Conservation (phyloP, 2,113 vertebrate genomes). For the Lonchura striata region DNA sequence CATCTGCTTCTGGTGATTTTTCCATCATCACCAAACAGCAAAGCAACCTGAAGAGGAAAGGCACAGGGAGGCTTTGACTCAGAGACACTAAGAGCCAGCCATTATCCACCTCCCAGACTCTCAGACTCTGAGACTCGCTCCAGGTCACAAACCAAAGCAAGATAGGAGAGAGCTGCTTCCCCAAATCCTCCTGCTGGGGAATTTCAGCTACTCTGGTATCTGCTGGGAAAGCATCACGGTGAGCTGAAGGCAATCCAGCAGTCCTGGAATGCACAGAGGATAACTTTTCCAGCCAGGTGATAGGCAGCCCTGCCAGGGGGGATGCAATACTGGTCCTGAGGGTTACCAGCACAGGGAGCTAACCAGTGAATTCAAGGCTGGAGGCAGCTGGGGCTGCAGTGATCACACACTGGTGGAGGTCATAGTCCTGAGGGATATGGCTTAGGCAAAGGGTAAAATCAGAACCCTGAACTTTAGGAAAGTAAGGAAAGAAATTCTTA, state of each 20-base stretch:
- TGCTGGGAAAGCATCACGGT: fast-evolving
- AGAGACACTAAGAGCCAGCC: background rate
- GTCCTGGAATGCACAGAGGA: background rate
- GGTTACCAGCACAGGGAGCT: background rate
- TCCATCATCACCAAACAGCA: background rate
- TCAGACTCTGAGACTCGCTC: background rate
- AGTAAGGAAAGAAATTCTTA: background rate
- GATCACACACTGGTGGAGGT: background rate
- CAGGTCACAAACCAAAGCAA: background rate
- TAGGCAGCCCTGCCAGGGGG: background rate
- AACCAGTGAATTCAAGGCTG: background rate
- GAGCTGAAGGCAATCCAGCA: background rate
- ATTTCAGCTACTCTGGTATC: background rate
- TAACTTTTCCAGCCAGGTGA: background rate
- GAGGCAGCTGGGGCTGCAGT: background rate
- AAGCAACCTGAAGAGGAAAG: background rate
- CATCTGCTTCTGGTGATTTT: background rate
- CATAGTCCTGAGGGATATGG: background rate
- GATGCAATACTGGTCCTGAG: background rate
- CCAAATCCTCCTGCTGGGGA: background rate
- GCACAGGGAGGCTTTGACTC: background rate
- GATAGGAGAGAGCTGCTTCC: background rate
- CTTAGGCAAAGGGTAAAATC: background rate
- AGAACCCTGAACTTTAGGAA: background rate
- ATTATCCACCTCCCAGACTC: background rate